Evolutionary conservation across 1,140 invertebrate genomes (phyloP).

Genomic region (Brachionus koreanus): DNA sequence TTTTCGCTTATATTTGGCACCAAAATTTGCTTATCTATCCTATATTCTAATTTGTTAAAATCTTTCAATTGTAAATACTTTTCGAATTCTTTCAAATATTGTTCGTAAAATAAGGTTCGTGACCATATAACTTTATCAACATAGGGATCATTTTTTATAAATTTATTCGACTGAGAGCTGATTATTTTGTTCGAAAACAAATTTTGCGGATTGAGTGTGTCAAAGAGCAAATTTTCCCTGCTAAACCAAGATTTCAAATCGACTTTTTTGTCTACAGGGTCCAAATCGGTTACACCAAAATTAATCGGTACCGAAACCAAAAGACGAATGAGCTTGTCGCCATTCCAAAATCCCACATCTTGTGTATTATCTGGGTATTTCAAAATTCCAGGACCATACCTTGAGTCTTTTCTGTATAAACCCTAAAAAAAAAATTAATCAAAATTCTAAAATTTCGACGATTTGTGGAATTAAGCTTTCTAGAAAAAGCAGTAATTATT

Average conservation of each 20-base stretch:
- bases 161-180: constrained; percentile 26
- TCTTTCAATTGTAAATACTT: constrained; percentile 22
- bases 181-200: constrained; percentile 7
- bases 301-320: constrained; percentile 48
- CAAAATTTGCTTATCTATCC: not conserved
- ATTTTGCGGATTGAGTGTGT: constrained; percentile 35
- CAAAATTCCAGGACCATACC: constrained; percentile 55
- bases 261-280: constrained; percentile 51
- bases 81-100: constrained; percentile 38
- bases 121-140: constrained; percentile 1
- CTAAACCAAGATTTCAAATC: constrained; percentile 47
- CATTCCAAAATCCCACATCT: constrained; percentile 56
- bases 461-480: no score
- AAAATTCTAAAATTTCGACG: no score
- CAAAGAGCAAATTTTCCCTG: not conserved
- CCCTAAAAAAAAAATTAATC: constrained; percentile 47
- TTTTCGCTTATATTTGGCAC: constrained; percentile 7
- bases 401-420: constrained; percentile 55
- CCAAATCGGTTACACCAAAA: constrained; percentile 52
- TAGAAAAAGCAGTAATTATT: no score
- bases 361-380: constrained; percentile 52
- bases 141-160: constrained; percentile 37
- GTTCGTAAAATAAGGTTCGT: not conserved
- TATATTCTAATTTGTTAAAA: constrained; percentile 19
- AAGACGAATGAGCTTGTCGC: constrained; percentile 53